A percentile compares a stretch with the other conserved stretches of the same genome.
phyloP scores from a whole-genome alignment of 2,113 vertebrate species.

The Zootoca vivipara region DNA sequence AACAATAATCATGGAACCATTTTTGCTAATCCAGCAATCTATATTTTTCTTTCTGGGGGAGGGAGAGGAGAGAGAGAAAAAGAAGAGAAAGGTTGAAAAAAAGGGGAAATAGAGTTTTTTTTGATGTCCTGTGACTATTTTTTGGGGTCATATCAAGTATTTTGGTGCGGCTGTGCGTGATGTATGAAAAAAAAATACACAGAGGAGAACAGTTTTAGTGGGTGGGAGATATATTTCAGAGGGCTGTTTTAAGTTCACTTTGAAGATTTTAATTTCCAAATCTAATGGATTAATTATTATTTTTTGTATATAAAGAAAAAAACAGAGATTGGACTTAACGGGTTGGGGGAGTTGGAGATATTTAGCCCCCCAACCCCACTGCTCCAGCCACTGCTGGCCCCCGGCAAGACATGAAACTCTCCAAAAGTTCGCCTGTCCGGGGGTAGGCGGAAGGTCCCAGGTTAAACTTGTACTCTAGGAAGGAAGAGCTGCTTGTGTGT shows the following conservation, averaged over 20 bases:
- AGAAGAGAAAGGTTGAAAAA: neutral
- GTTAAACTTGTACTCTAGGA: neutral
- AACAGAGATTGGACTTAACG: neutral
- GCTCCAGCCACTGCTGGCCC: neutral
- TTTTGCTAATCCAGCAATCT: neutral
- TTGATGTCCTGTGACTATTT: slow-evolving; percentile 36
- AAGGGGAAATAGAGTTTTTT: slow-evolving; percentile 13
- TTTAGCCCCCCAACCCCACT: neutral
- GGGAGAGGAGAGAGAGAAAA: neutral
- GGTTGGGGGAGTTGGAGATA: neutral
- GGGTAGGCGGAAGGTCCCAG: neutral
- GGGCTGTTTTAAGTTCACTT: slow-evolving; percentile 15
- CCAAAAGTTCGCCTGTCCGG: neutral
- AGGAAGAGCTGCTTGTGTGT: neutral
- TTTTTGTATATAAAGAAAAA: slow-evolving; percentile 34
- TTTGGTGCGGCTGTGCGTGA: slow-evolving; percentile 43
- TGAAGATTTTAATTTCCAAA: slow-evolving; percentile 18
- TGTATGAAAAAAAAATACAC: slow-evolving; percentile 18
- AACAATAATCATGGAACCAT: neutral
- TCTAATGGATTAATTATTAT: slow-evolving; percentile 18
- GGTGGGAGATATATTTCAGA: neutral
- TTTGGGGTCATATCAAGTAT: slow-evolving; percentile 24
- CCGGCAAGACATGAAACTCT: neutral
- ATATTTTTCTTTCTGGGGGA: slow-evolving; percentile 8
- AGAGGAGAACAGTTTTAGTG: neutral